Percentiles rank a stretch among this genome's conserved stretches.
These are phyloP conservation scores for Hetaerina americana DNA, from an alignment of 1,140 invertebrate species.

Conservation along the genomic window DNA sequence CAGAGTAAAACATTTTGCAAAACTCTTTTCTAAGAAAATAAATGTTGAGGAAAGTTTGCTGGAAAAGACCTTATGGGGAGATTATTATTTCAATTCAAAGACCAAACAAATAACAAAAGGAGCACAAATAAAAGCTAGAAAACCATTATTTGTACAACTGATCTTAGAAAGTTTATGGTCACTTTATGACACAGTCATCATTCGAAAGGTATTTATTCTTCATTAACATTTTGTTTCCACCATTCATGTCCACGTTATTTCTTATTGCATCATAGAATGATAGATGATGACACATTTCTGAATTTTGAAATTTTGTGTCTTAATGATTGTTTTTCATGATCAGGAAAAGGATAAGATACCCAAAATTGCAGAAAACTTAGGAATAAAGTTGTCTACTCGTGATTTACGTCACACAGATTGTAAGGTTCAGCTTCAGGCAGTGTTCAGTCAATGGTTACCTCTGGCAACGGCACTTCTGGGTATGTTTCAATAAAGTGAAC, in stretches of 20 bases:
- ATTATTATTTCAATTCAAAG: conserved; percentile 84
- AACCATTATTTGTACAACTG: conserved; percentile 90
- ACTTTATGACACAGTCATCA: conserved; percentile 70
- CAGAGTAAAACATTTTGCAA: conserved; percentile 71
- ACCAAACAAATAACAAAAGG: conserved; percentile 76
- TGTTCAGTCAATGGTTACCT: conserved; percentile 82
- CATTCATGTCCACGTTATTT: no score
- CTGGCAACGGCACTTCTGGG: conserved; percentile 61
- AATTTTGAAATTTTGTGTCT: conserved; percentile 4
- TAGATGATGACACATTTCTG: no score
- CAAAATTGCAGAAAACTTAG: conserved; percentile 69
- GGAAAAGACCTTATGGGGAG: conserved; percentile 83
- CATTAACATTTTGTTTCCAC: conserved; percentile 3
- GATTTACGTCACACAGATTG: conserved; percentile 68
- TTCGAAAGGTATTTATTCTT: conserved; percentile 40
- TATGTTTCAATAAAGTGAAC: conserved; percentile 21
- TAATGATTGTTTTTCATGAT: conserved; percentile 11
- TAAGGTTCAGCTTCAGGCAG: conserved; percentile 61
- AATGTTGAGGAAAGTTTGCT: conserved; percentile 43
- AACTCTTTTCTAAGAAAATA: conserved; percentile 69
- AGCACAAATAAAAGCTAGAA: conserved; percentile 89
- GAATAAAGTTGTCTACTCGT: conserved; percentile 59
- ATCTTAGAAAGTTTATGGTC: conserved; percentile 90
- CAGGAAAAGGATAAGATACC: conserved; percentile 66
- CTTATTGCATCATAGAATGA: no score